These are phyloP conservation scores for Montipora capitata DNA, from an alignment of 92 coral and sea anemone species.

Conservation along the genomic window DNA sequence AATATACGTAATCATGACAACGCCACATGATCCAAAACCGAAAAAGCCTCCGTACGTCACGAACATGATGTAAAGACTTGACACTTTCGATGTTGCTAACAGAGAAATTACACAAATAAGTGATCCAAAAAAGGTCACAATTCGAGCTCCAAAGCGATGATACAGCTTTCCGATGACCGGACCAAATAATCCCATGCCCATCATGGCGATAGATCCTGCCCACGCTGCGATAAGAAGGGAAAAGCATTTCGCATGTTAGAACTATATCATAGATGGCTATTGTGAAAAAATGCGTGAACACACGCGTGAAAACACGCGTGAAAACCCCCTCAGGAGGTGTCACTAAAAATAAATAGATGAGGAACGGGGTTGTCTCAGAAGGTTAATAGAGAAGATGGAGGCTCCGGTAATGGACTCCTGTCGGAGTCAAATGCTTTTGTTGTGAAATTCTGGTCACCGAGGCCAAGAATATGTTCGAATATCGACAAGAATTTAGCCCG, in stretches of 20 bases:
- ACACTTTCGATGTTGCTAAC: constrained; percentile 50
- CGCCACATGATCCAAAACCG: constrained; percentile 65
- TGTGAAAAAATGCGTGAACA: no score
- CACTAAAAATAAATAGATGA: no score
- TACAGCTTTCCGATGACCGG: constrained; percentile 62
- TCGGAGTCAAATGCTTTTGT: no score
- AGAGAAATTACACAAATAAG: constrained; percentile 50
- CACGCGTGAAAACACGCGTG: no score
- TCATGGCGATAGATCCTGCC: constrained; percentile 59
- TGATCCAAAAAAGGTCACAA: constrained; percentile 60
- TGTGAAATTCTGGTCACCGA: no score
- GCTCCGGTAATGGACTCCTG: no score
- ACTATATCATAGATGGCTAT: neutral
- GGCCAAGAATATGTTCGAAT: no score
- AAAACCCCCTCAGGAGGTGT: no score
- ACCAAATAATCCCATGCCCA: constrained; percentile 51
- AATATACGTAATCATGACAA: constrained; percentile 36
- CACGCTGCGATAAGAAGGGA: constrained; percentile 22
- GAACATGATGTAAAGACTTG: constrained; percentile 60
- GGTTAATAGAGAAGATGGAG: no score
- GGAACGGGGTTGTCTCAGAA: no score
- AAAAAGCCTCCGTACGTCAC: constrained; percentile 63
- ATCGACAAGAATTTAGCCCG: neutral
- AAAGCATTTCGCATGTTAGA: neutral
- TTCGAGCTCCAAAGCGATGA: constrained; percentile 75